Evolutionary conservation across 1,140 invertebrate genomes (phyloP).

Genomic region (Eriocheir sinensis): DNA sequence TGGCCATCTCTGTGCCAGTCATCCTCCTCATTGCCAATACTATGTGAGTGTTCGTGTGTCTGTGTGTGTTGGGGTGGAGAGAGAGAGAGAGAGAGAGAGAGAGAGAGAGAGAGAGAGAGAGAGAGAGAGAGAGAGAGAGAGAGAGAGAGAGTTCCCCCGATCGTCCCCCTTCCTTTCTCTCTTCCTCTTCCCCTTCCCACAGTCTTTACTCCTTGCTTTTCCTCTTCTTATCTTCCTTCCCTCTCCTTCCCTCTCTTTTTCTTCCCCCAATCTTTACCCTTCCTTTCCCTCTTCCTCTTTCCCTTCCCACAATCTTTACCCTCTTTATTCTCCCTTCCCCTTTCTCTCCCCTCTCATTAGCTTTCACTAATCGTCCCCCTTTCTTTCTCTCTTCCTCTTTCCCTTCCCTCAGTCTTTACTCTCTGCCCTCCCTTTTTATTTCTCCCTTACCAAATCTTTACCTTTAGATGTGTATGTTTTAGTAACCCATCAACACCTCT

Average conservation of each 20-base stretch:
- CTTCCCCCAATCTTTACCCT: neutral
- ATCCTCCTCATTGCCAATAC: conserved; percentile 81
- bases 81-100: neutral
- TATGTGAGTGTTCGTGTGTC: conserved; percentile 58
- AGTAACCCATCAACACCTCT: no score
- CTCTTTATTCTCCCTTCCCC: neutral
- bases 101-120: neutral
- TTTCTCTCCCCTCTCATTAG: no score
- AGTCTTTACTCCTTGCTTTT: neutral
- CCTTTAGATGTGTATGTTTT: no score
- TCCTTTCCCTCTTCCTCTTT: neutral
- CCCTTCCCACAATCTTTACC: neutral
- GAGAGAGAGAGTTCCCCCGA: neutral
- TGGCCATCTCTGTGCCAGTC: conserved; percentile 89
- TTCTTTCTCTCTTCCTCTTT: neutral
- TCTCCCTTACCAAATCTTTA: no score
- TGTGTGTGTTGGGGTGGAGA: neutral
- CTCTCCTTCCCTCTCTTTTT: neutral
- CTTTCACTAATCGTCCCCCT: neutral
- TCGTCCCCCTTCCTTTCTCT: neutral
- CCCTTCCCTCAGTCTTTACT: neutral
- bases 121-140: neutral
- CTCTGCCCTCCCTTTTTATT: no score
- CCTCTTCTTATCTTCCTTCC: neutral
- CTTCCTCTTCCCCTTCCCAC: neutral